Evolutionary conservation across 2,888 invertebrate genomes (phyloP).

Genomic region (Dasypogon diadema): DNA sequence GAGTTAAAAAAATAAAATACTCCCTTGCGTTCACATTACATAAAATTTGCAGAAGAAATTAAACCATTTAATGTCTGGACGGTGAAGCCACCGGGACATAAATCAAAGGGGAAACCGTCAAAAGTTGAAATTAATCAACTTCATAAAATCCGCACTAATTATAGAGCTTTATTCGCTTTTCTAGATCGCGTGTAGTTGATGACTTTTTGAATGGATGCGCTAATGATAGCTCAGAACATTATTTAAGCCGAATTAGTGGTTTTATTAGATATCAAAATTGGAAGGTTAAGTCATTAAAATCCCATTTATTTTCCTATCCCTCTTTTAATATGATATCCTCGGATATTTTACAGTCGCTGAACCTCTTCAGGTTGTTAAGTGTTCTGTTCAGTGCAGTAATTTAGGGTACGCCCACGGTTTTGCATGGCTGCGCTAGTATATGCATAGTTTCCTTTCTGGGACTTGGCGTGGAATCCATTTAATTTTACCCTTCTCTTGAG

Average conservation of each 20-base stretch:
- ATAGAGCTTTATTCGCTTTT: constrained; percentile 46
- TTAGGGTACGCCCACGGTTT: constrained; percentile 45
- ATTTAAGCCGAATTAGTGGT: constrained; percentile 57
- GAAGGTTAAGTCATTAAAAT: constrained; percentile 57
- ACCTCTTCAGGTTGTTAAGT: constrained; percentile 25
- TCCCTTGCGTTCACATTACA: constrained; percentile 25
- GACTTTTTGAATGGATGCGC: constrained; percentile 51
- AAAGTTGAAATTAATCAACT: constrained; percentile 56
- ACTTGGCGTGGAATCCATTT: too few relatives aligned
- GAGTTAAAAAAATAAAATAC: not conserved
- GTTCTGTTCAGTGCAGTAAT: constrained; percentile 29
- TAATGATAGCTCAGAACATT: constrained; percentile 55
- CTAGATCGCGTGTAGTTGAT: constrained; percentile 55
- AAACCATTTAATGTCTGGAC: constrained; percentile 40
- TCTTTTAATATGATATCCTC: constrained; percentile 38
- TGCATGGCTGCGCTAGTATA: constrained; percentile 35
- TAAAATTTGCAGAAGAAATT: constrained; percentile 37
- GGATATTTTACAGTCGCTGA: constrained; percentile 8
- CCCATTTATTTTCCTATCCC: constrained; percentile 55
- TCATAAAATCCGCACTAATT: constrained; percentile 56
- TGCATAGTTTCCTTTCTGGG: constrained; percentile 25
- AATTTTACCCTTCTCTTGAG: too few relatives aligned
- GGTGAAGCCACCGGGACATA: constrained; percentile 1
- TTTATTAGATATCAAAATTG: constrained; percentile 56
- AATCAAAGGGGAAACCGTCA: constrained; percentile 51